Evolutionary conservation across 2,797 vertebrate species (phyloP), one percentile per base, ranked within the genome.

Genomic region (Gastrophryne carolinensis): DNA sequence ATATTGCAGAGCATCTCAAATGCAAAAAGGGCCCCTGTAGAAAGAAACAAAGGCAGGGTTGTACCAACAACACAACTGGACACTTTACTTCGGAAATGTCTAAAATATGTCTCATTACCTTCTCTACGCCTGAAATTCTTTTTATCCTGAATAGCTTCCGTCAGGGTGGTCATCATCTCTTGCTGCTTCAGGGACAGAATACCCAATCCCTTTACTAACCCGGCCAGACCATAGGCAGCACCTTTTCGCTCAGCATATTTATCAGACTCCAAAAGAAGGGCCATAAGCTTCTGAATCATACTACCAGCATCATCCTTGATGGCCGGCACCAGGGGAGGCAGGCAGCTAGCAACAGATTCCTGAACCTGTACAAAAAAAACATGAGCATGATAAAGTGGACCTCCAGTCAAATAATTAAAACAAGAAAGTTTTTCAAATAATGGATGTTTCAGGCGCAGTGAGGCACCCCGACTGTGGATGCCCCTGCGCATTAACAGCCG

Each of bases 1-100:
- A 98, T 99, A 86, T 93, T 98, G 65, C 97, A 99, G 65, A 99
- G 91, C 98, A 99, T 99, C 91, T 99, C 98, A 0, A 99, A 99
- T 49, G 97, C 96, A 91, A 99, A 99, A 72, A 99, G 88, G 8
- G 98, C 90, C 44, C 98, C 98, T 99, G 79, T 9, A 49, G 30
- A 26, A 37, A 73, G 15, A 37, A 24, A 6, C n/a, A n/a, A 21
- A 1, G 1, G 17, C 21, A 58, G 13, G 4, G 29, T 44, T 21
- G 2, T n/a, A 21, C 21, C 2, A 1, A 2, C 7, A 19, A 2
- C 17, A 21, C 21, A n/a, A n/a, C n/a, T n/a, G n/a, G 15, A 19
- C n/a, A 19, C 3, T 8, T 21, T 8, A 1, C 10, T 19, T 47
- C 6, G 44, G 2, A 47, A 47, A 3, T 19, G 5, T 8, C 5